Base-by-base conservation (phyloP, 2,797 vertebrate genomes). In the Danio albolineatus region DNA sequence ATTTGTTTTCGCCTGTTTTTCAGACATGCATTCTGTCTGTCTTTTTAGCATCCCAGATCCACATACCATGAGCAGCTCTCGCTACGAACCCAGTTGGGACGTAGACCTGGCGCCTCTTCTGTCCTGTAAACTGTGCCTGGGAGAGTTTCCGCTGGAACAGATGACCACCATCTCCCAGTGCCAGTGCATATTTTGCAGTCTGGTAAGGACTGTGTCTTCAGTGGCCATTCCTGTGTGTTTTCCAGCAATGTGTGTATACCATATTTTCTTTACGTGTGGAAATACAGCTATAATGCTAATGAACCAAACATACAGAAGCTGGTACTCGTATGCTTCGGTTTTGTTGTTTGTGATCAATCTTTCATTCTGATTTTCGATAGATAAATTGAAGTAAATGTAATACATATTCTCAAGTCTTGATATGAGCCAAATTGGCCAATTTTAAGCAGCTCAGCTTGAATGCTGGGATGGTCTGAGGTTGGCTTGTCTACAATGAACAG, bases 111-210 rank as follows among this genome's bases (percentile, higher is more conserved):
- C 94, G 72, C 94, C 94, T 0, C 86, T 95, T 84, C 91, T 95
- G 83, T 95, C 94, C 81, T 96, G 95, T 89, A 96, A 96, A 85
- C 93, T 96, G 75, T 96, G 95, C 66, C 94, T 96, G 13, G 95
- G 95, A 80, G 95, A 95, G 90, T 95, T 93, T 81, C 94, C 95
- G 0, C 88, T 92, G 84, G 95, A 95, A 73, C 94, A 95, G 91
- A 96, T 95, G 95, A 95, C 95, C 9, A 94, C 93, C 43, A 91
- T 96, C 72, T 89, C 94, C 80, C 94, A 96, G 89, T 96, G 95
- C 90, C 95, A 95, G 70, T 96, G 95, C 84, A 89, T 94, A 87
- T 96, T 96, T 92, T 96, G 95, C 85, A 95, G 94, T 39, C 89
- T 95, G 95, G 95, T 96, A 70, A 89, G 95, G 44, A 71, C 7